Base-by-base conservation (phyloP, 2,113 vertebrate genomes). In the Alligator sinensis region DNA sequence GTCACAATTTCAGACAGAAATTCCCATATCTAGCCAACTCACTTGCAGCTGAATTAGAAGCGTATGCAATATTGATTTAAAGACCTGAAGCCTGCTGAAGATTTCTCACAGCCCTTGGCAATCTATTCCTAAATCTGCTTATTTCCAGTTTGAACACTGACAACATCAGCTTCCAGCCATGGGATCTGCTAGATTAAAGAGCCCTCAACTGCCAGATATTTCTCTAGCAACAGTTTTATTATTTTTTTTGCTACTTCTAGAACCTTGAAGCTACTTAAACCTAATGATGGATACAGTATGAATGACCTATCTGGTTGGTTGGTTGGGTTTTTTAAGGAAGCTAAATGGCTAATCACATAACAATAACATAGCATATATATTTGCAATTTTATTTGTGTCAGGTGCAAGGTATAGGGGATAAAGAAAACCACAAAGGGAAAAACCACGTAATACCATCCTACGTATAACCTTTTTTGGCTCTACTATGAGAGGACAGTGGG, bases 351-450 rank as follows among this genome's bases (percentile, higher is more conserved):
- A 70, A 47, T 47, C 47, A 47, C 47, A 47, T 9, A 47, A 47
- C 34, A 66, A 16, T 55, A 59, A 94, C 89, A 87, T 30, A 2
- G 84, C 80, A 63, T 9, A 28, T 82, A 0, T 55, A 68, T 77
- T 89, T 66, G 18, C 81, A 72, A 28, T 7, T 54, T 3, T 3
- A 3, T 30, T n/a, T 61, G n/a, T 9, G 1, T 81, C 89, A 93
- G 90, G 91, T 92, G 88, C 91, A 58, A 92, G 79, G 80, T 77
- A 63, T 60, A 94, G n/a, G 34, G 11, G 16, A 80, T 85, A 88
- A 95, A 93, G 55, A 97, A 97, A 91, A 85, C 95, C 59, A 81
- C 75, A 90, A 30, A 30, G 2, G 90, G 90, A 93, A 93, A n/a
- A 96, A 91, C 47, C 63, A 91, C 64, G 15, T 5, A 83, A 83